Evolutionary conservation across 2,113 vertebrate species (phyloP).

Genomic region (Mugil cephalus): DNA sequence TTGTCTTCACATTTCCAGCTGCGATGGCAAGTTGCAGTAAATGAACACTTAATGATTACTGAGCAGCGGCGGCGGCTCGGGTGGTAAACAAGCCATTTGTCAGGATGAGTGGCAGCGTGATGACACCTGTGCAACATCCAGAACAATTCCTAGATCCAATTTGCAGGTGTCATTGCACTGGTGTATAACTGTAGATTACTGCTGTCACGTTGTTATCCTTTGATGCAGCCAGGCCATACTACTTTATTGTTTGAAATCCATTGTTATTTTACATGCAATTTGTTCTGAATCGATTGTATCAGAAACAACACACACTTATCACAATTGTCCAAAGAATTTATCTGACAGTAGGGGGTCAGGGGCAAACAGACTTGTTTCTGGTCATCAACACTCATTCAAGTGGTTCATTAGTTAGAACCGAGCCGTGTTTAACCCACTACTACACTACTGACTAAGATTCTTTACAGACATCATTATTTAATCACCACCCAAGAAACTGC

Average conservation of each 20-base stretch:
- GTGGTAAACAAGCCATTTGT: slow-evolving; percentile 74
- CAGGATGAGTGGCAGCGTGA: slow-evolving; percentile 48
- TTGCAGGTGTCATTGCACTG: slow-evolving; percentile 35
- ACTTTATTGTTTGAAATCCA: neutral
- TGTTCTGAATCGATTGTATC: neutral
- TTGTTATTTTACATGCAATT: neutral
- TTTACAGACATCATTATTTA: neutral
- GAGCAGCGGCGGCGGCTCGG: slow-evolving; percentile 43
- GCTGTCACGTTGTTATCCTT: slow-evolving; percentile 13
- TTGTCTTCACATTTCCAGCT: slow-evolving; percentile 49
- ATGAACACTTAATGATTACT: slow-evolving; percentile 63
- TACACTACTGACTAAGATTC: slow-evolving; percentile 20
- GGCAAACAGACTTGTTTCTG: slow-evolving; percentile 7
- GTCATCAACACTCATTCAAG: neutral
- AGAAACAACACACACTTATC: neutral
- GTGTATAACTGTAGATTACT: neutral
- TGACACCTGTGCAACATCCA: slow-evolving; percentile 54
- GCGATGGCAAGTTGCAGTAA: slow-evolving; percentile 52
- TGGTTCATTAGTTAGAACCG: neutral
- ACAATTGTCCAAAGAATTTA: neutral
- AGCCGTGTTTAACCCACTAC: slow-evolving; percentile 14
- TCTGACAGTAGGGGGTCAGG: slow-evolving; percentile 8
- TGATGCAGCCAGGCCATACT: neutral
- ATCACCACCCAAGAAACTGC: neutral
- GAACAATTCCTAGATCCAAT: slow-evolving; percentile 51